Base-by-base conservation (phyloP, 1,140 invertebrate genomes). In the Ceratitis capitata region DNA sequence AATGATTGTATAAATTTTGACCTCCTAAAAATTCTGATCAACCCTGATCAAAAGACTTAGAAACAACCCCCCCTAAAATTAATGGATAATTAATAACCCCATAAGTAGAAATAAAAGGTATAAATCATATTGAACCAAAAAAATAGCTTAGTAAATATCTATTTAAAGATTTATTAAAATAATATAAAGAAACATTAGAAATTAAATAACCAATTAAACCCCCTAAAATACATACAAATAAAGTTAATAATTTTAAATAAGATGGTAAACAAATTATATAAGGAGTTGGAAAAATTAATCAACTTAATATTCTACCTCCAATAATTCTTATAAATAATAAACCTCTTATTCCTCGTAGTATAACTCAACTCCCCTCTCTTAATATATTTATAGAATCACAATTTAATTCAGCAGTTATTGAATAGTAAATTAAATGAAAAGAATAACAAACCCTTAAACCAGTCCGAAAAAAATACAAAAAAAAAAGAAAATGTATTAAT, bases 271-370 rank as follows among this genome's bases (percentile, higher is more conserved):
- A 91, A 93, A 93, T 93, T 89, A 93, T 92, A 92, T 92, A 91
- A 86, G 92, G 91, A 49, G 86, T 88, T 86, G 88, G 86, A 91
- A 93, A 92, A 88, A 93, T 91, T 86, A 93, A 85, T 88, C 92
- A 93, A 86, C 86, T 91, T 88, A 93, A 89, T 84, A 91, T 86
- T 85, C 84, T 91, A 0, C 93, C 93, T 14, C 88, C 90, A 90
- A 93, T 88, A 90, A 93, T 87, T 87, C 92, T 92, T 87, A 93
- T 91, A 88, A 92, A 86, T 91, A 93, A 90, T 92, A 94, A 93
- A 83, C 92, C 88, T 87, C 92, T 85, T 90, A 93, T 93, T 56
- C 92, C 91, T 45, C 91, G 89, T 85, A 92, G 88, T 92, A 94
- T 93, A 87, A 90, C 58, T 90, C 45, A 47, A 47, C 45, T 12